Conservation (phyloP, 2,888 invertebrate genomes). For the Trissolcus brochymenae region DNA sequence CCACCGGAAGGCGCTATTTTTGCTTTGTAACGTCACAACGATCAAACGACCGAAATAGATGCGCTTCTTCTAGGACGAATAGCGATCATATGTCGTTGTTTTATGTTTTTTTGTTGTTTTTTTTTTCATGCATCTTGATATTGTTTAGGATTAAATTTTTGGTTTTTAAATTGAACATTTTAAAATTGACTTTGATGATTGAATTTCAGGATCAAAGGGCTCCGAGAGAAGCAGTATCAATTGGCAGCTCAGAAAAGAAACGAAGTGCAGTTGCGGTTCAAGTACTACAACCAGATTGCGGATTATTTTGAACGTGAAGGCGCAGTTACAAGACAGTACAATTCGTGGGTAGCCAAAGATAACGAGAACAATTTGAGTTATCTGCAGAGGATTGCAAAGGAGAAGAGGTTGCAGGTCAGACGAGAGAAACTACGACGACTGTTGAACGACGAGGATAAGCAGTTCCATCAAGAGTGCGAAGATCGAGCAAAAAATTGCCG, state of each 20-base stretch:
- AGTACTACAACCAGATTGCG: constrained; percentile 67
- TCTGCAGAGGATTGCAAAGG: constrained; percentile 60
- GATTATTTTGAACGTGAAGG: constrained; percentile 70
- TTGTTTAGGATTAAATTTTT: background rate
- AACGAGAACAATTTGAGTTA: constrained; percentile 55
- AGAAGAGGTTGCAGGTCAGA: constrained; percentile 62
- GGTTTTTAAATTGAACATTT: background rate
- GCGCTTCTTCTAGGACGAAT: constrained; percentile 68
- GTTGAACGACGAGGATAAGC: constrained; percentile 65
- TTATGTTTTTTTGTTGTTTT: too few relatives aligned
- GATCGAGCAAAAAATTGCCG: constrained; percentile 31
- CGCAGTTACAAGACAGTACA: constrained; percentile 66
- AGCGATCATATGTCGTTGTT: constrained; percentile 52
- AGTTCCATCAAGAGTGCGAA: constrained; percentile 62
- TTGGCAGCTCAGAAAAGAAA: constrained; percentile 70
- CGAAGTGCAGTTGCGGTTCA: constrained; percentile 64
- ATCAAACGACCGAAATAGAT: constrained; percentile 72
- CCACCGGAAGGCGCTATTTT: constrained; percentile 69
- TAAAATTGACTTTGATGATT: background rate
- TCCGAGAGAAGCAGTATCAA: constrained; percentile 70
- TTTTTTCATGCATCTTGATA: background rate
- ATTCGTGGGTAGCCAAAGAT: constrained; percentile 66
- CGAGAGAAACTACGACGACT: constrained; percentile 64
- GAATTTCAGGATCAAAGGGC: constrained; percentile 62
- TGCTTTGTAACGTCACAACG: constrained; percentile 72